Percentiles rank a stretch among this genome's conserved stretches.
Evolutionary conservation across 2,113 vertebrate genomes (phyloP).

Genomic region (Seriola rivoliana): DNA sequence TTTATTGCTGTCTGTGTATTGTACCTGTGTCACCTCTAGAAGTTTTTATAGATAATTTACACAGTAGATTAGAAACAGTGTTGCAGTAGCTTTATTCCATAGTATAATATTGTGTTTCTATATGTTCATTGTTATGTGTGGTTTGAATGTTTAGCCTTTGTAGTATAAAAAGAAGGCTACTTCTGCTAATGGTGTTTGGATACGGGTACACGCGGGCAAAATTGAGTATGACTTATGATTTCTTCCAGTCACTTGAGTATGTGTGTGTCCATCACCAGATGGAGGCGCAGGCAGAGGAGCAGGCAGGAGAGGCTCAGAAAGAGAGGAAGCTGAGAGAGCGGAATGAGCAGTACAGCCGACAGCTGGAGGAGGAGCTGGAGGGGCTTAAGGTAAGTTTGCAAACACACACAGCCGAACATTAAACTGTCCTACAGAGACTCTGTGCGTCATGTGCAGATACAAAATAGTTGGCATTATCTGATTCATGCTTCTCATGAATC

Average conservation of each 20-base stretch:
- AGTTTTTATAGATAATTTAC: neutral
- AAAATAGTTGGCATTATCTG: neutral
- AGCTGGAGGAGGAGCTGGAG: slow-evolving; percentile 95
- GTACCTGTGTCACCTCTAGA: neutral
- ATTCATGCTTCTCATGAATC: neutral
- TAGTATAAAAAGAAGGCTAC: neutral
- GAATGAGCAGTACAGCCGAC: slow-evolving; percentile 94
- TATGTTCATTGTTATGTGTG: neutral
- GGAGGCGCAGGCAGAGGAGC: slow-evolving; percentile 92
- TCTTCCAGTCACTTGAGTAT: neutral
- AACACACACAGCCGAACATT: neutral
- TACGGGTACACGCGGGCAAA: neutral
- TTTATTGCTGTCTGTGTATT: neutral
- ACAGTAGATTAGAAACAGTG: neutral
- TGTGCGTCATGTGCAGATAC: neutral
- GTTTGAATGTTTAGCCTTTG: neutral
- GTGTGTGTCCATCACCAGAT: slow-evolving; percentile 80
- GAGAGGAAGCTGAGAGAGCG: slow-evolving; percentile 95
- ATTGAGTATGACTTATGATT: neutral
- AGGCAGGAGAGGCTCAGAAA: slow-evolving; percentile 92
- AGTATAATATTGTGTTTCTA: neutral
- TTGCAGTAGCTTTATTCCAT: neutral
- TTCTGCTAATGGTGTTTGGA: neutral
- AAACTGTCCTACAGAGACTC: neutral
- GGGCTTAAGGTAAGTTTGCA: slow-evolving; percentile 89